A percentile compares a stretch with the other conserved stretches of the same genome.
These are phyloP conservation scores for Agrochola macilenta DNA, from an alignment of 2,888 invertebrate species.

Conservation along the genomic window DNA sequence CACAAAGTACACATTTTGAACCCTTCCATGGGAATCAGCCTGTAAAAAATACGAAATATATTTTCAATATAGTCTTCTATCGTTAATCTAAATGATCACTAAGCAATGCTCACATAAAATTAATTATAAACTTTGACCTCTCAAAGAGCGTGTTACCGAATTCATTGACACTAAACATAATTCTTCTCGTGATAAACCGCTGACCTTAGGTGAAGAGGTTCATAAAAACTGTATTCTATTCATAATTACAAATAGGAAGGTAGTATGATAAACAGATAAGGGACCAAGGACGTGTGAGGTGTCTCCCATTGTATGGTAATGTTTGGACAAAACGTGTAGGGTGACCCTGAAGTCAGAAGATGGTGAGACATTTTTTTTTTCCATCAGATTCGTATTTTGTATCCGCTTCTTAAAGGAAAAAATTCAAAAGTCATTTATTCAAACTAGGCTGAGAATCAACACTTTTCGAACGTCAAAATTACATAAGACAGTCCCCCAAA, in stretches of 20 bases:
- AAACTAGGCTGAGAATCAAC: no score
- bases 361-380: conserved; percentile 15
- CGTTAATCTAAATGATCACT: neutral
- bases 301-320: conserved; percentile 71
- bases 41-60: neutral
- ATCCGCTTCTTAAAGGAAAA: no score
- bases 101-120: neutral
- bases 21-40: neutral
- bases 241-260: conserved; percentile 77
- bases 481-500: no score
- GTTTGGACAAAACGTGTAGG: conserved; percentile 48
- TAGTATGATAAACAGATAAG: conserved; percentile 65
- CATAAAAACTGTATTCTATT: conserved; percentile 58
- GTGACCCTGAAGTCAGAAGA: conserved; percentile 35
- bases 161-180: conserved; percentile 27
- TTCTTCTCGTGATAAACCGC: conserved; percentile 30
- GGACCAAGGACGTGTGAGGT: conserved; percentile 73
- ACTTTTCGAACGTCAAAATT: no score
- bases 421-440: no score
- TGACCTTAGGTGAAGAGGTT: conserved; percentile 33
- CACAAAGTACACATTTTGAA: neutral
- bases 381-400: neutral
- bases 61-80: neutral
- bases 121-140: conserved; percentile 16
- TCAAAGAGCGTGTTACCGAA: conserved; percentile 25